These are phyloP conservation scores for Creontiades dilutus DNA, from an alignment of 2,888 invertebrate genomes.

Conservation along the genomic window DNA sequence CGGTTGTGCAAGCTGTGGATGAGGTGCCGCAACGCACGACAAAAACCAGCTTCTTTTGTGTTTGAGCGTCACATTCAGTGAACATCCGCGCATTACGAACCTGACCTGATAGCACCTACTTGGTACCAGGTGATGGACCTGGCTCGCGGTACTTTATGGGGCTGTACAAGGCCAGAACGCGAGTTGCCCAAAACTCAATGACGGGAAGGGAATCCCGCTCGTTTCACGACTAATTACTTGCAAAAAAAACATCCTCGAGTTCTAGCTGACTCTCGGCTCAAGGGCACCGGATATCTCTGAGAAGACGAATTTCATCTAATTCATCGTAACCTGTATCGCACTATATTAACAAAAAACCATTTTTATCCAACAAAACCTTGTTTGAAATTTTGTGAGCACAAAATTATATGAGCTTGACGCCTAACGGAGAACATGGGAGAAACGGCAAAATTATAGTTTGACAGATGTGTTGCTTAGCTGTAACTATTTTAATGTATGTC, in stretches of 20 bases:
- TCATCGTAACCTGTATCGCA: too few relatives aligned
- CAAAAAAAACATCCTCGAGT: not conserved
- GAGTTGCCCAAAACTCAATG: constrained; percentile 10
- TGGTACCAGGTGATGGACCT: not conserved
- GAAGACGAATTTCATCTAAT: not conserved
- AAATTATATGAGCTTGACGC: too few relatives aligned
- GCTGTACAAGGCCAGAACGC: not conserved
- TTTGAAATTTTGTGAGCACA: too few relatives aligned
- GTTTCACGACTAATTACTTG: constrained; percentile 35
- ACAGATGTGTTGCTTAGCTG: too few relatives aligned
- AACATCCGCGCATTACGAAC: constrained; percentile 28
- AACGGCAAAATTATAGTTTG: too few relatives aligned
- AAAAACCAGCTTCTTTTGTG: not conserved
- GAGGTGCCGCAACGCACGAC: not conserved
- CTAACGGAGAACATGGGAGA: too few relatives aligned
- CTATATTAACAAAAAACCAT: too few relatives aligned
- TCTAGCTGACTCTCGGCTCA: not conserved
- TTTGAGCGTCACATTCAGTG: not conserved
- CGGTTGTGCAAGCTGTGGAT: not conserved
- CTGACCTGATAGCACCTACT: not conserved
- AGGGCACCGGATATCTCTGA: not conserved
- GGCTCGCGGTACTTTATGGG: not conserved
- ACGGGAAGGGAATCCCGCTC: constrained; percentile 38
- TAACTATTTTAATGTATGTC: too few relatives aligned
- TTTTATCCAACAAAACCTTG: too few relatives aligned